phyloP scores from a whole-genome alignment of 2,797 vertebrate genomes.

The Antrozous pallidus region DNA sequence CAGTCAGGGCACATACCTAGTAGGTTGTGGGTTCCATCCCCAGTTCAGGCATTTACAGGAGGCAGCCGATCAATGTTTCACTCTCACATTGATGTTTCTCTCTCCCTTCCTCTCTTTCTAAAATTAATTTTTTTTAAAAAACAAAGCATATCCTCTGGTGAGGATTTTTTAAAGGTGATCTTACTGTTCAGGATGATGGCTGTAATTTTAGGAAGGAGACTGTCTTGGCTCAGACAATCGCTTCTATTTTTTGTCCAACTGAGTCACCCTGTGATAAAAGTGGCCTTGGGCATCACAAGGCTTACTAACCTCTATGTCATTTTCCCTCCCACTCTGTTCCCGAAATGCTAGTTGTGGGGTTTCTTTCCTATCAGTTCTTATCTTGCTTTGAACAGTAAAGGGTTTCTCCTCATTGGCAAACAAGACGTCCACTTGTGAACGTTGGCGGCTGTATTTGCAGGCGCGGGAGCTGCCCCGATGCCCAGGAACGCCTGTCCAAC shows the following conservation, averaged over 20 bases:
- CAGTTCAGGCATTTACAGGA: not conserved
- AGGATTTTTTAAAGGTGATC: not conserved
- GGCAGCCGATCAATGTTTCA: not conserved
- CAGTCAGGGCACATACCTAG: not conserved
- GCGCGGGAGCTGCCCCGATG: not conserved
- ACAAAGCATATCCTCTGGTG: not conserved
- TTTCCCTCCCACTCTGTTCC: slow-evolving; percentile 37
- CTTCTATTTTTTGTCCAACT: slow-evolving; percentile 68
- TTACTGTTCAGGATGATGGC: not conserved
- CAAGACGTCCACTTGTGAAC: not conserved
- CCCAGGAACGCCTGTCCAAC: rapidly evolving
- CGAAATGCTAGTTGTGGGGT: not conserved
- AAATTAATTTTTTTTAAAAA: not conserved
- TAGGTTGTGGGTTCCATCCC: not conserved
- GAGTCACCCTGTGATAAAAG: slow-evolving; percentile 41
- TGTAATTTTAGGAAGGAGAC: slow-evolving; percentile 38
- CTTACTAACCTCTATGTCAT: slow-evolving; percentile 55
- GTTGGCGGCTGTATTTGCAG: not conserved
- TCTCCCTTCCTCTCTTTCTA: not conserved
- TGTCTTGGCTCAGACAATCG: slow-evolving; percentile 43
- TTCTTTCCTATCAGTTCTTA: slow-evolving; percentile 12
- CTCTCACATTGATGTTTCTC: not conserved
- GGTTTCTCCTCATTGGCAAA: not conserved
- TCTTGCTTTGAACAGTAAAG: not conserved
- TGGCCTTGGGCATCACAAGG: slow-evolving; percentile 54